Evolutionary conservation across 2,888 invertebrate species (phyloP), one percentile per base, ranked within the genome.

Genomic region (Chrysomela aeneicollis): DNA sequence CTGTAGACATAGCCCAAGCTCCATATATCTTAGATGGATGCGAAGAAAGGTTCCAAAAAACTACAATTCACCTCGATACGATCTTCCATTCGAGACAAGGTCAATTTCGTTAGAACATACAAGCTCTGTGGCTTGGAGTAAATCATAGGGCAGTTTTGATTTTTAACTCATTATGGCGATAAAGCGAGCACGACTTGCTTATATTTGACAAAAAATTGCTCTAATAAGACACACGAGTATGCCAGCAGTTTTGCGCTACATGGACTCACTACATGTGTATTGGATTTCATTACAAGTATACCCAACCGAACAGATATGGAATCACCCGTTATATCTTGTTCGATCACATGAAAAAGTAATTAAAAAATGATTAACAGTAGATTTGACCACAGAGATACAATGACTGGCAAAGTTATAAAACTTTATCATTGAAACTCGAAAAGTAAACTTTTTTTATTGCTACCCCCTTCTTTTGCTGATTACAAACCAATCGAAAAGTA

Each of bases 151-250:
- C 62, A 64, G 62, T 66, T 71, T 64, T 63, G 70, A 68, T 68
- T 70, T 68, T 67, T 68, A 62, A 68, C 66, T 70, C 71, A 67
- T 71, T 71, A 71, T n/a, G n/a, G 65, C 69, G 61, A 59, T 49
- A 42, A 49, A 59, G 47, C 61, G 49, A 60, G 63, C 60, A 68
- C 54, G 67, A 69, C 69, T 68, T 71, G 67, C 70, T 66, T n/a
- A n/a, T 70, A 67, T 70, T 70, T 69, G 66, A 69, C 72, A 69
- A 70, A 69, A 72, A 70, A 61, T 69, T 65, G 69, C 63, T 62
- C 58, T 37, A 59, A 63, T 64, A 65, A 58, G 60, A 26, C 54
- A 22, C 21, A 19, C 6, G 37, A 58, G 37, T 62, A 59, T 61
- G 52, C 59, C 54, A 49, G 57, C 30, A 12, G 57, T 64, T 57